Percentiles rank a stretch among this genome's conserved stretches.
Conservation (phyloP, 2,113 vertebrate species). For the Cervus canadensis region DNA sequence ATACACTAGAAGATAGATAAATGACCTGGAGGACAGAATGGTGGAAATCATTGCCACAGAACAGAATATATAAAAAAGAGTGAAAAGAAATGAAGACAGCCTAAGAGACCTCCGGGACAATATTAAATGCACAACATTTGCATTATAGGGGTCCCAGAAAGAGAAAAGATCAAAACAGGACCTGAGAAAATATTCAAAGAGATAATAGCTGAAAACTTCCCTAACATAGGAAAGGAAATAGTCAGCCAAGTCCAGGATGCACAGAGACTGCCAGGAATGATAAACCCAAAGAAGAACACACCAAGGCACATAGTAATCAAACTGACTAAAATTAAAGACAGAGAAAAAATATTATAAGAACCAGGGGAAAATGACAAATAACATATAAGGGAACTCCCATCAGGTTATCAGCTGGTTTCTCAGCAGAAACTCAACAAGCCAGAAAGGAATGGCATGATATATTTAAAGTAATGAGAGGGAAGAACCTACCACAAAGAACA, state of each 20-base stretch:
- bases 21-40: not conserved
- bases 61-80: not conserved
- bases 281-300: not conserved
- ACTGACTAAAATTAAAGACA: not conserved
- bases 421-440: not conserved
- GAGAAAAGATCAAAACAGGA: not conserved
- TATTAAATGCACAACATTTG: not conserved
- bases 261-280: not conserved
- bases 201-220: not conserved
- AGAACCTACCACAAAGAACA: not conserved
- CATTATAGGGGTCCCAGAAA: not conserved
- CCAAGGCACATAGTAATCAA: not conserved
- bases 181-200: not conserved
- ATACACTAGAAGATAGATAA: not conserved
- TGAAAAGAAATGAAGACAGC: not conserved
- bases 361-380: not conserved
- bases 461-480: not conserved
- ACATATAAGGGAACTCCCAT: not conserved
- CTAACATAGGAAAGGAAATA: not conserved
- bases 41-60: not conserved
- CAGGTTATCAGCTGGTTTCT: not conserved
- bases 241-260: not conserved
- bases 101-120: not conserved
- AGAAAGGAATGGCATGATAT: not conserved
- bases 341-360: not conserved